These are phyloP conservation scores for Sphaeramia orbicularis DNA, from an alignment of 2,797 vertebrate genomes.

Conservation along the genomic window DNA sequence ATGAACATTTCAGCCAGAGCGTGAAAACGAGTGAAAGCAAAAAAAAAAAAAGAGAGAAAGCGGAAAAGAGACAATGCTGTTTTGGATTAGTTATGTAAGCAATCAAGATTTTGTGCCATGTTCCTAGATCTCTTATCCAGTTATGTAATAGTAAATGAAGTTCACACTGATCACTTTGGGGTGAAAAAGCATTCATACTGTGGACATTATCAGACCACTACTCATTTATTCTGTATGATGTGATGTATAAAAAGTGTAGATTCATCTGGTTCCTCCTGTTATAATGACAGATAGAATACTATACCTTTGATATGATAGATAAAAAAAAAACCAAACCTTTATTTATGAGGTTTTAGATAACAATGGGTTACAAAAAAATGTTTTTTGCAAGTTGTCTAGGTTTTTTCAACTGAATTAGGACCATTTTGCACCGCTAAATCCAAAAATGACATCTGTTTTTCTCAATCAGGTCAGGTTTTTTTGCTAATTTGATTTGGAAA, in stretches of 20 bases:
- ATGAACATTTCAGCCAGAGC: slow-evolving; percentile 54
- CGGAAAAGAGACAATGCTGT: slow-evolving; percentile 59
- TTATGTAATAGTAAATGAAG: slow-evolving; percentile 45
- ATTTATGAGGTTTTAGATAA: no score
- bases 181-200: slow-evolving; percentile 3
- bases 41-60: slow-evolving; percentile 33
- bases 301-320: no score
- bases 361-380: no score
- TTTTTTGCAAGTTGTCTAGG: no score
- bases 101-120: slow-evolving; percentile 54
- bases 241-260: not conserved
- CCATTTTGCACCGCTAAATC: no score
- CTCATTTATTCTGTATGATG: not conserved
- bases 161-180: slow-evolving; percentile 25
- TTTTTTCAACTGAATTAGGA: no score
- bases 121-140: slow-evolving; percentile 40
- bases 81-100: slow-evolving; percentile 72
- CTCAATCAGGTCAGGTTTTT: no score
- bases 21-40: slow-evolving; percentile 49
- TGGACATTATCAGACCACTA: slow-evolving; percentile 1
- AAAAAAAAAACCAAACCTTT: no score
- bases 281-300: not conserved
- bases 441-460: no score
- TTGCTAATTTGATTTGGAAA: no score
- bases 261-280: not conserved